Evolutionary conservation across 2,888 invertebrate genomes (phyloP).

Genomic region (Folsomia candida): DNA sequence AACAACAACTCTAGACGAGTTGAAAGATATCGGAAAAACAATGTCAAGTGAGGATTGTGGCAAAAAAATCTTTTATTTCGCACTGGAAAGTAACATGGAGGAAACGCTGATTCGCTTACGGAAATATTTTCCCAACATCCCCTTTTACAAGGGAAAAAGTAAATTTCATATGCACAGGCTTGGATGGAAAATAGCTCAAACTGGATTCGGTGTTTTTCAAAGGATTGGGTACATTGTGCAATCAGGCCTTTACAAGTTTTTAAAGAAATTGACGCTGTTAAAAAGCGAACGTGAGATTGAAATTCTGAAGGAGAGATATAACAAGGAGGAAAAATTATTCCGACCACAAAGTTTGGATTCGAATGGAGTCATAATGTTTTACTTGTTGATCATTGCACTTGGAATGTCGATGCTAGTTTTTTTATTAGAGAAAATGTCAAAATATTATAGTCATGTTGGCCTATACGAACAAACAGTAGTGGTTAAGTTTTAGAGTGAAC

Average conservation of each 20-base stretch:
- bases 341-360: not conserved
- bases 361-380: not conserved
- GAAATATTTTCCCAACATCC: not conserved
- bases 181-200: not conserved
- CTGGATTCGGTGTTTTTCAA: not conserved
- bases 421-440: too few species aligned
- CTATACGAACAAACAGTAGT: too few species aligned
- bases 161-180: not conserved
- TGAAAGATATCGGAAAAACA: not conserved
- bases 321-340: not conserved
- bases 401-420: too few species aligned
- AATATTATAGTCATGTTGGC: too few species aligned
- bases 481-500: too few species aligned
- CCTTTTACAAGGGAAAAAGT: not conserved
- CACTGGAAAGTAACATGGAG: not conserved
- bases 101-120: not conserved
- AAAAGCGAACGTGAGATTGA: not conserved
- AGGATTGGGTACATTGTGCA: not conserved
- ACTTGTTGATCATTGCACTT: too few species aligned
- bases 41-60: not conserved
- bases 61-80: not conserved
- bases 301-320: not conserved
- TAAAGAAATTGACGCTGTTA: not conserved
- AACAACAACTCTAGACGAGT: not conserved
- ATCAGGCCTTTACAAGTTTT: not conserved